Percentiles rank a stretch among this genome's conserved stretches.
phyloP scores from a whole-genome alignment of 2,113 vertebrate species.

The Semnornis frantzii region DNA sequence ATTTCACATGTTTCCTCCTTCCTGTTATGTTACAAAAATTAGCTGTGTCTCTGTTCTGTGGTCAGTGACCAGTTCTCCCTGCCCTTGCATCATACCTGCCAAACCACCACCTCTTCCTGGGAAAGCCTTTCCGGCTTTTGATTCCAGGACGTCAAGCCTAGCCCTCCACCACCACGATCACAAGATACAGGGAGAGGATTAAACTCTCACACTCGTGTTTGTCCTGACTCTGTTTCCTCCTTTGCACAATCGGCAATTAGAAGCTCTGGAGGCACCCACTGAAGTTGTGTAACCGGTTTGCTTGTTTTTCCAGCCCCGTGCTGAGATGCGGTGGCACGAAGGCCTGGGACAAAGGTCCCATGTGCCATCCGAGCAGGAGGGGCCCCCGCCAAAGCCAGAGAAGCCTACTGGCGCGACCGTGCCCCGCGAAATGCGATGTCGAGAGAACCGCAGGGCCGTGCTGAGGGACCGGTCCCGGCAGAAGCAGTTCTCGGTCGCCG shows the following conservation, averaged over 20 bases:
- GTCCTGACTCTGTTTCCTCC: background rate
- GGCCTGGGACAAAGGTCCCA: background rate
- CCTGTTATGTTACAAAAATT: background rate
- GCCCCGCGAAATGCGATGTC: accelerated
- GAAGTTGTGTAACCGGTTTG: slow-evolving; percentile 11
- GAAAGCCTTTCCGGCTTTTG: background rate
- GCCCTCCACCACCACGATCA: too few relatives aligned
- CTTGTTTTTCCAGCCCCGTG: background rate
- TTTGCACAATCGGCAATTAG: background rate
- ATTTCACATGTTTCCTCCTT: background rate
- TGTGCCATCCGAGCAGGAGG: background rate
- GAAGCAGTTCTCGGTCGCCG: too few relatives aligned
- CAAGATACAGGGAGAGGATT: background rate
- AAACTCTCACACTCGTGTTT: background rate
- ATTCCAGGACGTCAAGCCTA: background rate
- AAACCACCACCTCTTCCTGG: background rate
- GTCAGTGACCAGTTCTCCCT: background rate
- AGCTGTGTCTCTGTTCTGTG: too few relatives aligned
- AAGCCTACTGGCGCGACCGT: accelerated
- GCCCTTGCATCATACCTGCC: background rate
- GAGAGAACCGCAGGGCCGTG: accelerated
- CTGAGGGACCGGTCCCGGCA: accelerated
- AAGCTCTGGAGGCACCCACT: background rate
- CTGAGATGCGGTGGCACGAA: background rate
- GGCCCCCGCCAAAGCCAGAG: background rate